Base-by-base conservation (phyloP, 2,797 vertebrate genomes). In the Lacerta bilineata region DNA sequence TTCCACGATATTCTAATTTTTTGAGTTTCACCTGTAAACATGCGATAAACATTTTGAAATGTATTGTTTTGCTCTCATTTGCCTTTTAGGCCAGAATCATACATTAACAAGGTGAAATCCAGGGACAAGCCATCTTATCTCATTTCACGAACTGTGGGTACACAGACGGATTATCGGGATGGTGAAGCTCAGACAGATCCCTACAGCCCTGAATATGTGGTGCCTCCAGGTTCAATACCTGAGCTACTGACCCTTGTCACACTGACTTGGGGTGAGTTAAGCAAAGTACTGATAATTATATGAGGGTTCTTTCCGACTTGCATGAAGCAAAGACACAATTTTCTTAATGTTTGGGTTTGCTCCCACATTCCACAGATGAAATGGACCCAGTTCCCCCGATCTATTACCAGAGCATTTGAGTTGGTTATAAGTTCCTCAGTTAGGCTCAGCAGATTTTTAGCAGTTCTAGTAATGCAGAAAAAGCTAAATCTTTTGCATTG, bases 91-190 rank as follows among this genome's bases (percentile, higher is more conserved):
- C 81, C 87, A 69, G 94, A 97, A n/a, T 64, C 83, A 0, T 83
- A 1, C 86, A 55, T 50, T 25, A 71, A 77, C 72, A 72, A 79
- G 83, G 3, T 79, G 71, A 27, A 61, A 84, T 10, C 25, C 68
- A 76, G 89, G 83, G 93, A 84, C 41, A 72, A 55, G 1, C 2
- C 46, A 66, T 7, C 83, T 8, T 41, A 69, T 64, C 92, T 90
- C 59, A 72, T 87, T 18, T 97, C 97, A 91, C 92, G 71, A 86
- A 98, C 97, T 0, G 96, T 99, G 89, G 97, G 95, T 4, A 97
- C 98, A n/a, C 99, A 99, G 95, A 99, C 98, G 0, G 98, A 99
- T 94, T 99, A 98, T 94, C 97, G 98, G 80, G 99, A 99, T 91
- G 97, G 97, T 27, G 99, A 99, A 94, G 92, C 97, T 7, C 99